Base-by-base conservation (phyloP, 2,888 invertebrate species). In the Drosophila monieri region DNA sequence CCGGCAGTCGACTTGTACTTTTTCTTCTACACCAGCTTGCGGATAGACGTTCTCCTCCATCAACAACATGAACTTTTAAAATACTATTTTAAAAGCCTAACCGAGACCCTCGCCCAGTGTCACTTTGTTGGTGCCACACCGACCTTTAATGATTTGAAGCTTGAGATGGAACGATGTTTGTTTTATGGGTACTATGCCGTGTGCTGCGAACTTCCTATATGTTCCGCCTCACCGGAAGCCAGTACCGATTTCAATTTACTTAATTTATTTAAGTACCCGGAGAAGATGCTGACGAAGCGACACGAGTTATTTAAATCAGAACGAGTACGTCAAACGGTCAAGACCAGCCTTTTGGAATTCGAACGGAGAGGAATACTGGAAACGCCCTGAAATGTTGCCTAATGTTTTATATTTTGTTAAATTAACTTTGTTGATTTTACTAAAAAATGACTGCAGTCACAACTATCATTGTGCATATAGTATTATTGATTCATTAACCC, bases 1-100 rank as follows among this genome's bases (percentile, higher is more conserved):
- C 90, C 90, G 2, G 91, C 90, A 0, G 73, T 87, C 3, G 92
- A 92, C 74, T 30, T 92, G 1, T 85, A 89, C 32, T 91, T 89
- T 57, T 89, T 91, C 25, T 76, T 91, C 8, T 74, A 87, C 21
- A 91, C 91, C 21, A 91, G 91, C 41, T 46, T 88, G 4, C 75
- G 85, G 18, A 57, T 89, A 23, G 78, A 89, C 1, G 83, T 90
- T 1, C 62, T 91, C 6, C 75, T 78, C 12, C 46, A 80, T 2
- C 70, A 86, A 5, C 74, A 84, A 3, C 67, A 84, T 1, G 76
- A 76, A 2, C 51, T 91, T 2, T 44, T 91, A 8, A 60, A 72
- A 4, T 60, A 68, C 6, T 91, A 91, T 55, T 81, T 85, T 14
- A 23, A 76, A 1, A 44, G 55, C 0, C 71, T 91, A 2, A 74